Conservation (phyloP, 2,113 vertebrate genomes). For the Hassar affinis region DNA sequence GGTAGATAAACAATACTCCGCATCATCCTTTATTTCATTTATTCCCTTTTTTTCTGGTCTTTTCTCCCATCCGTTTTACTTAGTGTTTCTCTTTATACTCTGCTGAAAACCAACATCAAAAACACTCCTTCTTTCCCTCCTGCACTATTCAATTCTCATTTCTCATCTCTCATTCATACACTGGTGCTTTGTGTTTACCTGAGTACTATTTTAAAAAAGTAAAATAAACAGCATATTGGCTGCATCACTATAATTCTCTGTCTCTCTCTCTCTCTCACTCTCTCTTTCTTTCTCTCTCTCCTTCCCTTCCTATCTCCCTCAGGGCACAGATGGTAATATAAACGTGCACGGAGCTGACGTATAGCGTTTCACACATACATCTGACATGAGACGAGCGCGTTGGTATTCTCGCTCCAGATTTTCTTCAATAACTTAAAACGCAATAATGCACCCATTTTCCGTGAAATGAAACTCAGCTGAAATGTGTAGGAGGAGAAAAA, state of each 20-base stretch:
- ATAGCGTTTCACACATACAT: background rate
- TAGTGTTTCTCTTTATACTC: background rate
- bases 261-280: background rate
- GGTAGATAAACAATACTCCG: background rate
- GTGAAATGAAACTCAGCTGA: conserved; percentile 25
- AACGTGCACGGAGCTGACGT: conserved; percentile 18
- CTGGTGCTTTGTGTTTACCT: background rate
- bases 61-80: background rate
- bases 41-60: background rate
- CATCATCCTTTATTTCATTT: background rate
- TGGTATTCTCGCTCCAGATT: conserved; percentile 15
- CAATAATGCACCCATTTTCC: conserved; percentile 39
- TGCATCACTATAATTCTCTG: background rate
- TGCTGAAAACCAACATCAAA: background rate
- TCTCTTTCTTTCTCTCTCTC: background rate
- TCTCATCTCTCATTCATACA: background rate
- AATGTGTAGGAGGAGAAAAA: conserved; percentile 12
- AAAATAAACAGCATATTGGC: conserved; percentile 19
- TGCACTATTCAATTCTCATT: background rate
- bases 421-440: conserved; percentile 42
- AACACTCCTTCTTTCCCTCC: background rate
- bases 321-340: conserved; percentile 46
- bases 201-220: conserved; percentile 2
- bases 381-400: background rate
- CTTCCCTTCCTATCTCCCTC: background rate